Evolutionary conservation across 2,797 vertebrate species (phyloP).

Genomic region (Melanotaenia parkinsoni): DNA sequence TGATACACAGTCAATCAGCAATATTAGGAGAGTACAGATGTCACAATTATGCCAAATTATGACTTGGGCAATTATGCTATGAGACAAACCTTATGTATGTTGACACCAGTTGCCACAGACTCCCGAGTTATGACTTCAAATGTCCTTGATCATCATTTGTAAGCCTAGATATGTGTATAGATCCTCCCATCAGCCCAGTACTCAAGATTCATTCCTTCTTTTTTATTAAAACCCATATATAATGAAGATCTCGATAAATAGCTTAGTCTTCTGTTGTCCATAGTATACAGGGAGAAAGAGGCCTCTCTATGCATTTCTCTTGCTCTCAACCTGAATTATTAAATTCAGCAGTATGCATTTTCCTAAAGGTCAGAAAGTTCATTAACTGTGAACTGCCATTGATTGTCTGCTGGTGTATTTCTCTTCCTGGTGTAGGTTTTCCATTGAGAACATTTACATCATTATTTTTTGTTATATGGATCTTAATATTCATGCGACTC

Average conservation of each 20-base stretch:
- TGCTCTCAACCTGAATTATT: conserved; percentile 87
- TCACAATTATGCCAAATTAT: too few relatives aligned
- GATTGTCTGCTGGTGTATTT: conserved; percentile 77
- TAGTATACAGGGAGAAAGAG: conserved; percentile 76
- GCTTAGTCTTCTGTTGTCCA: conserved; percentile 54
- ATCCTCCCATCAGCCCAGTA: conserved; percentile 66
- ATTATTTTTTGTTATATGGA: conserved; percentile 10
- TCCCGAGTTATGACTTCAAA: conserved; percentile 58
- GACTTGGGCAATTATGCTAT: too few relatives aligned
- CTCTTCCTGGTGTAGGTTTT: conserved; percentile 65
- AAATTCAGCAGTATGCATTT: conserved; percentile 86
- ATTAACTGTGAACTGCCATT: conserved; percentile 84
- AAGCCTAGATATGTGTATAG: conserved; percentile 76
- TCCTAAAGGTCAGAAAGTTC: conserved; percentile 89
- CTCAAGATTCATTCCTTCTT: conserved; percentile 68
- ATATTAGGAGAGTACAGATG: too few relatives aligned
- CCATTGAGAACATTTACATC: conserved; percentile 32
- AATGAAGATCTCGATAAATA: conserved; percentile 78
- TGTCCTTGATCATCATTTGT: conserved; percentile 59
- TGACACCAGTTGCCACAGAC: conserved; percentile 41
- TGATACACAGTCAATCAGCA: too few relatives aligned
- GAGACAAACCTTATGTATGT: conserved; percentile 35
- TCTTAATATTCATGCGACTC: background rate
- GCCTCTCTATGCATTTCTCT: conserved; percentile 77
- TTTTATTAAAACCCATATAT: conserved; percentile 80